Base-by-base conservation (phyloP, 1,140 invertebrate species). In the Nylanderia fulva region DNA sequence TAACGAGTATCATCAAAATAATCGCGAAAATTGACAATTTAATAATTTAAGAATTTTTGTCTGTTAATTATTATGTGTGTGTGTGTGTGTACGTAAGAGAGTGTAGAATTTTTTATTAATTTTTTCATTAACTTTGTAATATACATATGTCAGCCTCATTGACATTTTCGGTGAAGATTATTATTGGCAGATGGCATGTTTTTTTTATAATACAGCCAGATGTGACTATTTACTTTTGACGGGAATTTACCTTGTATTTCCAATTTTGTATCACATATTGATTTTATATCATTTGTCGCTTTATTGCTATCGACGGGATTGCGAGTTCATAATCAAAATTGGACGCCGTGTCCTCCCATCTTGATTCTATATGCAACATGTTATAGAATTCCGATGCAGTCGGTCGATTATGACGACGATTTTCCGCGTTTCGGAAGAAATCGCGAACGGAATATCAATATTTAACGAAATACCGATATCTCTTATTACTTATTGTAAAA, bases 241-340 rank as follows among this genome's bases (percentile, higher is more conserved):
- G 11, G 8, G 4, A 54, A 56, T 58, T 45, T 58, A 29, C 18
- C 18, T 15, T 24, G 36, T 36, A 58, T 42, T 69, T 71, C 24
- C 64, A 80, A 58, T 80, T 71, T 71, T 13, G 29, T 52, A 29
- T 79, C 24, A 48, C 15, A 13, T 58, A 71, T 82, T 33, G 64
- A 82, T 80, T 88, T 85, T 77, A 45, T 61, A 84, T 89, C 80
- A 71, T 71, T 66, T 36, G 61, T 39, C 21, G 2, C 42, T 68
- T 72, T 60, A 72, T 58, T 45, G 66, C 77, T 33, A 48, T 15
- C 36, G 52, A 82, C 52, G 77, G 36, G 24, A 3, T 39, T 29
- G 52, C 52, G 64, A 71, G 77, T 72, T 72, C 18, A 72, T 82
- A 82, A 82, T 82, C 66, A 36, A 82, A 82, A 82, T 82, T 82